These are phyloP conservation scores for Neopelma chrysocephalum DNA, from an alignment of 2,797 vertebrate species.

Conservation along the genomic window DNA sequence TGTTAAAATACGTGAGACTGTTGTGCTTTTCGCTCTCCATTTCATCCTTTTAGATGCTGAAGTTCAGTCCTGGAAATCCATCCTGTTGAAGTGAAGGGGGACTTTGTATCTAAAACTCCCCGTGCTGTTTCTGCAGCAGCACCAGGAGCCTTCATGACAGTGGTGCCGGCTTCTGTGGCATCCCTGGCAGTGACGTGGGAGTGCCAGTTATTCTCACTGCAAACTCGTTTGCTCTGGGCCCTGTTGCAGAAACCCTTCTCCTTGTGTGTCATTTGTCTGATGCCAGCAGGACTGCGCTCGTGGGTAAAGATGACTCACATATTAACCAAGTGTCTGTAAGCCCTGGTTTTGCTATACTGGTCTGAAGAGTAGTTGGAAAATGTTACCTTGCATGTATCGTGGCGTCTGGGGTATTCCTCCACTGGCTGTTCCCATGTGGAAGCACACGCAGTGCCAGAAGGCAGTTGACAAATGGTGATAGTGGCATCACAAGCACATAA, in stretches of 20 bases:
- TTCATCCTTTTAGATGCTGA: background rate
- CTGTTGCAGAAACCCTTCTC: background rate
- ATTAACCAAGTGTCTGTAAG: background rate
- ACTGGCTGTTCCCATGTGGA: background rate
- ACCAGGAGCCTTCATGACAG: fast-evolving
- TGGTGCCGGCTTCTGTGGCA: background rate
- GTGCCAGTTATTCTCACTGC: background rate
- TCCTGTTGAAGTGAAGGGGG: background rate
- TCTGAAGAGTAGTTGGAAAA: background rate
- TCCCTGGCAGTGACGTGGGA: background rate
- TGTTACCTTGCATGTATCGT: background rate
- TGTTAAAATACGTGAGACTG: conserved; percentile 19
- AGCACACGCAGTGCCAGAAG: fast-evolving
- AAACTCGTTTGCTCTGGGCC: background rate
- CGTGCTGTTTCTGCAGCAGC: background rate
- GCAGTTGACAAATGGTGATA: background rate
- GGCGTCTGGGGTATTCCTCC: background rate
- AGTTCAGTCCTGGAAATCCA: background rate
- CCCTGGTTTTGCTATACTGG: background rate
- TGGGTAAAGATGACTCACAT: background rate
- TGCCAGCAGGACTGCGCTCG: background rate
- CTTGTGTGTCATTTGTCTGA: background rate
- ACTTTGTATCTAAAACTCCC: background rate
- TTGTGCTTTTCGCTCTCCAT: conserved; percentile 37
- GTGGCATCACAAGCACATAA: conserved; percentile 58